Base-by-base conservation (phyloP, 2,888 invertebrate genomes). In the Mythimna lalbum region DNA sequence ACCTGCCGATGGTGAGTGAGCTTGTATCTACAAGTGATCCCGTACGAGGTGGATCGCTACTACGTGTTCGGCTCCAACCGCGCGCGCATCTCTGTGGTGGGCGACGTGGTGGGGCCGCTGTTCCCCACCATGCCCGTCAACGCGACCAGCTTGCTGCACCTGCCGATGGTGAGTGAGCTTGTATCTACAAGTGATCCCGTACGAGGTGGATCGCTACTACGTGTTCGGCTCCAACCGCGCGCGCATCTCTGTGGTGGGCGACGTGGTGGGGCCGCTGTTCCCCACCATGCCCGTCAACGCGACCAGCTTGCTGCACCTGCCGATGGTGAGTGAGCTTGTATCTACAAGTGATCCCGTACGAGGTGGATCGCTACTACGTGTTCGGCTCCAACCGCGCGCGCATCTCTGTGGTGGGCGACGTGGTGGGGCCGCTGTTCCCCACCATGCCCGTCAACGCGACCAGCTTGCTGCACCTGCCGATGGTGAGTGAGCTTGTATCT, bases 81-180 rank as follows among this genome's bases (percentile, higher is more conserved):
- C 76, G 99, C 98, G 14, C 96, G 97, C 23, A 96, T 98, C 21
- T 98, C 98, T 0, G 93, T 98, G 33, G 98, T 98, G 4, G 99
- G 99, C 1, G 99, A 99, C 93, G 98, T 99, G 0, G 98, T 99
- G 0, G 99, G 99, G 0, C 98, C 99, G 0, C 98, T 98, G 71
- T 99, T 98, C 90, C 98, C 99, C 0, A 98, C 98, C 0, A 98
- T 98, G 98, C 98, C 98, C 0, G 97, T 98, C 7, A 98, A 98
- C 87, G 98, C 98, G 0, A 97, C 98, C 9, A 98, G 98, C 21
- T 90, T 98, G 64, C 93, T 98, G 1, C 94, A 97, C 85, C 89
- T 98, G 81, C 98, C 98, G 0, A 98, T 98, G 43, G 43, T 43
- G 43, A 43, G 36, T 36, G 36, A 36, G 36, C 36, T 9, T 9